phyloP scores from a whole-genome alignment of 2,888 invertebrate species.

The Eupithecia dodoneata region DNA sequence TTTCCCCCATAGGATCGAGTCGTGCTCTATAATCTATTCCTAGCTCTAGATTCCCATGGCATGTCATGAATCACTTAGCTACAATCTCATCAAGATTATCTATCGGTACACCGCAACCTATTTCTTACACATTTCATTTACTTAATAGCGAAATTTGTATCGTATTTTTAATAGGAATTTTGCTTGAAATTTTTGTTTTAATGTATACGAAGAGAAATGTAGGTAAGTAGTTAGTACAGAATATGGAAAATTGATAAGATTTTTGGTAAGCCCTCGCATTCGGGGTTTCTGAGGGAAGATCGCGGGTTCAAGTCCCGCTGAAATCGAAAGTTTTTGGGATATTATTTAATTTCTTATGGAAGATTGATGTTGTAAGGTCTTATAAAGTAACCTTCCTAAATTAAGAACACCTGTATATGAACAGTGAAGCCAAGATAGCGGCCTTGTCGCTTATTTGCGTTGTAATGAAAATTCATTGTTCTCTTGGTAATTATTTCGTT shows the following conservation, averaged over 20 bases:
- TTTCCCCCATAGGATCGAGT: conserved; percentile 52
- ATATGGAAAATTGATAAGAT: background rate
- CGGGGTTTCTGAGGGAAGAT: no score
- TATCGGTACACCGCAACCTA: background rate
- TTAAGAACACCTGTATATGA: conserved; percentile 9
- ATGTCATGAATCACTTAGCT: conserved; percentile 35
- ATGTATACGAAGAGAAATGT: background rate
- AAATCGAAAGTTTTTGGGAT: no score
- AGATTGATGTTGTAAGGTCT: background rate
- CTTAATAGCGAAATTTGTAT: background rate
- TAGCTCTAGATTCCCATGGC: conserved; percentile 46
- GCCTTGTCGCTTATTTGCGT: conserved; percentile 25
- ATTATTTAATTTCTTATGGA: background rate
- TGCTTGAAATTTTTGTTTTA: background rate
- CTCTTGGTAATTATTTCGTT: conserved; percentile 35
- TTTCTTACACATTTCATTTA: background rate
- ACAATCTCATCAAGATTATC: conserved; percentile 31
- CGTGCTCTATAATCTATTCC: conserved; percentile 48
- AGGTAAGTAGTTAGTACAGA: background rate
- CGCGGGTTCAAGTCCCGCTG: no score
- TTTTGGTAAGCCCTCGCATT: no score
- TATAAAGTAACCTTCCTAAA: background rate
- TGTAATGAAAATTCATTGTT: conserved; percentile 53
- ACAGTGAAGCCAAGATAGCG: conserved; percentile 7
- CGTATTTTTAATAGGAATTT: background rate